Evolutionary conservation across 53 echinoderm and acorn worm species (phyloP), one percentile per base, ranked within the genome.

Genomic region (Zoroaster sp.): DNA sequence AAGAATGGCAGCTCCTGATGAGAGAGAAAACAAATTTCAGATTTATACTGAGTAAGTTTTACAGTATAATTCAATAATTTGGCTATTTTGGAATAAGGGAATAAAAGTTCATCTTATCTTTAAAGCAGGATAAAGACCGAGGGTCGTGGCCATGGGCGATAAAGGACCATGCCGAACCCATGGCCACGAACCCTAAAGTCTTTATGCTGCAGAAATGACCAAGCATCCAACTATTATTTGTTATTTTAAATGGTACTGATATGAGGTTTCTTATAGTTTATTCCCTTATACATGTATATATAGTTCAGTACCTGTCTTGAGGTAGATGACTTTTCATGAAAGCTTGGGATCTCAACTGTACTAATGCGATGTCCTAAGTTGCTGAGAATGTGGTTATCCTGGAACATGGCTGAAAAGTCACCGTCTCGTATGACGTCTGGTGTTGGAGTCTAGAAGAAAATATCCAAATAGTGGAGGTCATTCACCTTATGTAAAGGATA

Each of bases 351-450:
- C 69, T 78, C 89, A 6, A 78, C 89, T n/a, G 70, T 37, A 4
- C 69, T 67, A 36, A 89, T 71, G 70, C 55, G 54, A 81, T 81
- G 90, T 20, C 41, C 63, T 20, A 89, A 65, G 72, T 89, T 89
- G 36, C 31, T 82, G 10, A 89, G 68, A 11, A 89, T 66, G 23
- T 15, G 2, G 35, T 81, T 80, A 43, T 89, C 90, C 18, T 81
- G 82, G 63, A 89, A 89, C 90, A 80, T 81, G 82, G 43, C 25
- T 35, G 54, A 7, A 40, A 89, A 89, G 18, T 80, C 66, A 15
- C 81, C 63, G 6, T 82, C 90, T 51, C 43, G 49, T 20, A 89
- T 36, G 11, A 72, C 82, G 1, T 72, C 90, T 63, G 82, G 44
- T 43, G 65, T 65, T n/a, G 73, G 35, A 13, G 30, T 45, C 88